These are phyloP conservation scores for Sigmodon hispidus DNA, from an alignment of 2,113 vertebrate genomes.

Conservation along the genomic window DNA sequence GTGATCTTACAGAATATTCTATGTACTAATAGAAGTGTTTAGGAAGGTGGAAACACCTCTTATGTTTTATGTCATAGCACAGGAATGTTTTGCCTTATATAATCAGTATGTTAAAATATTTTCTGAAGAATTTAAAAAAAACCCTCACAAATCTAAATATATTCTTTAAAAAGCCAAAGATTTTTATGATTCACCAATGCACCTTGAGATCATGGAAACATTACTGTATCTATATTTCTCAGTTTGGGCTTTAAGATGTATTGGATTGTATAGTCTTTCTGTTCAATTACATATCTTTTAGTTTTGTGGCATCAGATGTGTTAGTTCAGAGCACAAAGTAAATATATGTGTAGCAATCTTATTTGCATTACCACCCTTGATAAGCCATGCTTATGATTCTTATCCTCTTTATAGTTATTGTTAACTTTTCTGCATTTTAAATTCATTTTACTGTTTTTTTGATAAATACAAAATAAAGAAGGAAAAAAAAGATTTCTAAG, in stretches of 20 bases:
- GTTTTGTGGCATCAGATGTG: background rate
- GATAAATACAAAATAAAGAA: no score
- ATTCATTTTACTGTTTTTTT: no score
- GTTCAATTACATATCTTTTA: background rate
- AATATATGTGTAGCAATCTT: no score
- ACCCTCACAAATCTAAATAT: background rate
- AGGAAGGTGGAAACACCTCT: background rate
- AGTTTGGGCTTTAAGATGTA: background rate
- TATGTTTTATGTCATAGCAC: background rate
- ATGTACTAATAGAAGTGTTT: background rate
- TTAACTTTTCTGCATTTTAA: no score
- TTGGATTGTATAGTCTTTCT: background rate
- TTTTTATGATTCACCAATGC: background rate
- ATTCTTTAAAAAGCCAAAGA: background rate
- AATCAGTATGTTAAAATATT: background rate
- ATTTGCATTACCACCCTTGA: no score
- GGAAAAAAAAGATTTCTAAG: background rate
- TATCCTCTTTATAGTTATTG: no score
- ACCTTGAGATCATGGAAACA: no score
- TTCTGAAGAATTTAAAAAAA: background rate
- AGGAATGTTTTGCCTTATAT: background rate
- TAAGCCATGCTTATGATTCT: no score
- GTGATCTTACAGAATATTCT: background rate
- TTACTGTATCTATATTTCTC: background rate
- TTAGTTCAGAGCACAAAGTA: fast-evolving